phyloP scores from a whole-genome alignment of 2,888 invertebrate genomes.

The Alloscopus bannaensis region DNA sequence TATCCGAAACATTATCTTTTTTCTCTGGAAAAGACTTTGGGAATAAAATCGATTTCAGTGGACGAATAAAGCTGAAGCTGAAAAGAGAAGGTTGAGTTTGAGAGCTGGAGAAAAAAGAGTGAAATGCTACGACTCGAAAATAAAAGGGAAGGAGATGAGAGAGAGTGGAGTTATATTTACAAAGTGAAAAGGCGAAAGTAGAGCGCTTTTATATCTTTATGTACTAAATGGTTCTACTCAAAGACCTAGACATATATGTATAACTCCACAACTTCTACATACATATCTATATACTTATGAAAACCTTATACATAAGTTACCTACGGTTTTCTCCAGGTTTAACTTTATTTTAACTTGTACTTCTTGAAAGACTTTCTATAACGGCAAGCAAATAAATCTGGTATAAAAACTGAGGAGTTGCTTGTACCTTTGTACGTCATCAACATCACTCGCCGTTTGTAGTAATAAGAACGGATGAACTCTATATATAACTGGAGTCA shows the following conservation, averaged over 20 bases:
- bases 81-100: slow-evolving; percentile 56
- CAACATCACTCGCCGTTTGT: slow-evolving; percentile 12
- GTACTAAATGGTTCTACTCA: too few species aligned
- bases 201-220: too few species aligned
- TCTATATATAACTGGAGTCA: slow-evolving; percentile 32
- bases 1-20: slow-evolving; percentile 64
- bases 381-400: too few species aligned
- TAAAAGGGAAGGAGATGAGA: slow-evolving; percentile 38
- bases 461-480: slow-evolving; percentile 9
- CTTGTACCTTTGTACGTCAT: slow-evolving; percentile 2
- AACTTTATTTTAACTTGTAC: slow-evolving; percentile 13
- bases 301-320: neutral
- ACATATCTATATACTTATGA: neutral
- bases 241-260: neutral
- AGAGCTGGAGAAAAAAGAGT: slow-evolving; percentile 33
- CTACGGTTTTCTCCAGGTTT: neutral
- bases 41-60: slow-evolving; percentile 64
- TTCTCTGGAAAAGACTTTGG: slow-evolving; percentile 58
- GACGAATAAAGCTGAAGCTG: slow-evolving; percentile 59
- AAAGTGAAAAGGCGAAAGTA: slow-evolving; percentile 58
- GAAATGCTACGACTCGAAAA: slow-evolving; percentile 41
- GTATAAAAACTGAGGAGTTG: too few species aligned
- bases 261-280: neutral
- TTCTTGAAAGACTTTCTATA: too few species aligned
- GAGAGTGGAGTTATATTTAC: slow-evolving; percentile 56